Evolutionary conservation across 2,888 invertebrate species (phyloP).

Genomic region (Epicampocera succincta): DNA sequence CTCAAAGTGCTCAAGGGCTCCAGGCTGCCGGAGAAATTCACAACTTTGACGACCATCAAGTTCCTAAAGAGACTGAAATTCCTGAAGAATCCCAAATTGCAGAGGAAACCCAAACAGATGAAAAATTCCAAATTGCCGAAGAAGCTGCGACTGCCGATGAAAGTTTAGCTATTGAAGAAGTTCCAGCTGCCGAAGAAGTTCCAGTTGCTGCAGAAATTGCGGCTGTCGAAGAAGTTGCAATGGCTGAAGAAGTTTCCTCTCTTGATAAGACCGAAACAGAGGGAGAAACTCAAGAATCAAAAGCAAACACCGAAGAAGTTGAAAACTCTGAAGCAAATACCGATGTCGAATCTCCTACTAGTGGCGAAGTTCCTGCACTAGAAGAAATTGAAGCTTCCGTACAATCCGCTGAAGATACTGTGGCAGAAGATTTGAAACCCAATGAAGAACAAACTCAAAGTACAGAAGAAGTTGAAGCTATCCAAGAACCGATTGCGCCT

Average conservation of each 20-base stretch:
- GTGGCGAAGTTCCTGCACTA: too few relatives aligned
- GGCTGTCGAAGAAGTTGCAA: neutral
- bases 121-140: neutral
- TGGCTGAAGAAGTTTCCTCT: constrained; percentile 13
- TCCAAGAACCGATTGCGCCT: constrained; percentile 16
- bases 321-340: too few relatives aligned
- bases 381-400: too few relatives aligned
- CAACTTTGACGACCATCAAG: neutral
- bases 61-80: neutral
- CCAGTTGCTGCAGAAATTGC: constrained; percentile 25
- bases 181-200: neutral
- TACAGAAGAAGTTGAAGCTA: neutral
- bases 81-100: neutral
- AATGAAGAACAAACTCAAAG: constrained; percentile 5
- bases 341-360: too few relatives aligned
- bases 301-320: too few relatives aligned
- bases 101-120: neutral
- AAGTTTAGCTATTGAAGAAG: constrained; percentile 13
- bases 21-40: neutral
- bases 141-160: neutral
- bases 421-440: constrained; percentile 28
- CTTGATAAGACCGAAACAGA: constrained; percentile 29
- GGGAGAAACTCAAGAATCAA: neutral
- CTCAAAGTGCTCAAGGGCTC: neutral
- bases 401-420: constrained; percentile 7